phyloP scores from a whole-genome alignment of 1,140 invertebrate species.

The Lethocerus indicus region DNA sequence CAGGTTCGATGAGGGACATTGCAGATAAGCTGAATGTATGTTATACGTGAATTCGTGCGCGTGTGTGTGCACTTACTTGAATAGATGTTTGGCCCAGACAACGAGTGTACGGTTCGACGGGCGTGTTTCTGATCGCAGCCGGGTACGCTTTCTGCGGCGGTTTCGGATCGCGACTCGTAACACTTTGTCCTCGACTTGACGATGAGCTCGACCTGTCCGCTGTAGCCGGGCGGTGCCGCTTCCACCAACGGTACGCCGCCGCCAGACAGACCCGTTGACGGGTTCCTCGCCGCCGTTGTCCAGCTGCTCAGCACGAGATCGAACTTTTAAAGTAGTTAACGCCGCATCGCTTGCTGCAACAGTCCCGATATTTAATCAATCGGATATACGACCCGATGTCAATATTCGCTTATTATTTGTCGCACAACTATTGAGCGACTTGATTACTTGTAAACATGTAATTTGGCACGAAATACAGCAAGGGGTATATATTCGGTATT shows the following conservation, averaged over 20 bases:
- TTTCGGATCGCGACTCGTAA: constrained; percentile 87
- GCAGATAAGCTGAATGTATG: too few relatives aligned
- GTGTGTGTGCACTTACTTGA: constrained; percentile 72
- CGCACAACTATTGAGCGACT: too few relatives aligned
- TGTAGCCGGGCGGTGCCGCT: constrained; percentile 91
- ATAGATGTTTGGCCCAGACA: constrained; percentile 98
- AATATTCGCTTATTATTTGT: too few relatives aligned
- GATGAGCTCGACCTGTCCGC: constrained; percentile 81
- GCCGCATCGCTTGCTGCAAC: constrained; percentile 73
- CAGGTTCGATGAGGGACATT: too few relatives aligned
- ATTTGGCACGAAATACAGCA: too few relatives aligned
- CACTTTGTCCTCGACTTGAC: constrained; percentile 84
- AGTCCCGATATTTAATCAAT: too few relatives aligned
- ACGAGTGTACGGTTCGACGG: constrained; percentile 96
- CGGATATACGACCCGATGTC: too few relatives aligned
- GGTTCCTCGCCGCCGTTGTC: constrained; percentile 97
- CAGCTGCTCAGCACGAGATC: constrained; percentile 85
- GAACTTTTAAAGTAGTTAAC: constrained; percentile 81
- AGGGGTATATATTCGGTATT: too few relatives aligned
- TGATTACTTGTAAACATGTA: too few relatives aligned
- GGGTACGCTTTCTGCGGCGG: constrained; percentile 81
- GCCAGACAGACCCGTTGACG: constrained; percentile 97
- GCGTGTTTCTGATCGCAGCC: constrained; percentile 96
- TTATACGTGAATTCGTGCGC: too few relatives aligned
- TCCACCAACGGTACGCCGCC: constrained; percentile 88